These are phyloP conservation scores for Amblyopsis hoosieri DNA, from an alignment of 2,797 vertebrate genomes.

Conservation along the genomic window DNA sequence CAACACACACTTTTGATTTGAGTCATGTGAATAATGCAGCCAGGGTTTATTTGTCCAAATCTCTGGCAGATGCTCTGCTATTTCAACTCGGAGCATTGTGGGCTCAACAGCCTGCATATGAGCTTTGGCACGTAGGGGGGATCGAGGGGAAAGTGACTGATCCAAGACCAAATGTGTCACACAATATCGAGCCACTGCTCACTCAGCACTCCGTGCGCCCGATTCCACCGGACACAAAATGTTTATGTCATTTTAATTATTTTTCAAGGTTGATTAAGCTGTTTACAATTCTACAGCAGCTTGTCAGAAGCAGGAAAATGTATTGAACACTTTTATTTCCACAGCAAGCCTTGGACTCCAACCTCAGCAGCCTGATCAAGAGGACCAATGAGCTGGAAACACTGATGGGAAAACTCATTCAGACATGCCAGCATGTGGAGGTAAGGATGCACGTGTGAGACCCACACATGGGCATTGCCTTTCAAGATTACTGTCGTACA, in stretches of 20 bases:
- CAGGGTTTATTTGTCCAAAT: slow-evolving; percentile 71
- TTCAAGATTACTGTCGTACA: too few species aligned
- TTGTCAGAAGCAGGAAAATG: slow-evolving; percentile 5
- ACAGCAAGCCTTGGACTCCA: slow-evolving; percentile 96
- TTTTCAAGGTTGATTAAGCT: slow-evolving; percentile 47
- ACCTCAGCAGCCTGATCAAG: slow-evolving; percentile 96
- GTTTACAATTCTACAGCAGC: slow-evolving; percentile 31
- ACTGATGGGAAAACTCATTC: slow-evolving; percentile 96
- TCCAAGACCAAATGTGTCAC: slow-evolving; percentile 50
- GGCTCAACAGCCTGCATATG: slow-evolving; percentile 60
- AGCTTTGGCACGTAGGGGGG: slow-evolving; percentile 53
- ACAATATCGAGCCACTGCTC: slow-evolving; percentile 40
- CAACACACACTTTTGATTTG: slow-evolving; percentile 69
- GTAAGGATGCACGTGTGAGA: slow-evolving; percentile 78
- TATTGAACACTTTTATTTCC: slow-evolving; percentile 59
- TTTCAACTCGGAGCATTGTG: slow-evolving; percentile 51
- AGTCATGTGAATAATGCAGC: slow-evolving; percentile 69
- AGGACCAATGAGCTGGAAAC: slow-evolving; percentile 98
- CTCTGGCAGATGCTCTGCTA: slow-evolving; percentile 68
- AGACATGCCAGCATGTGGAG: slow-evolving; percentile 98
- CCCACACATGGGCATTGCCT: slow-evolving; percentile 22
- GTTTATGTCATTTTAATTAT: slow-evolving; percentile 17
- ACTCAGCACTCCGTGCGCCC: slow-evolving; percentile 17
- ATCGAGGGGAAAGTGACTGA: slow-evolving; percentile 32
- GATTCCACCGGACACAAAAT: slow-evolving; percentile 27